phyloP scores from a whole-genome alignment of 1,140 invertebrate species.

The Scaptomyza pallida region DNA sequence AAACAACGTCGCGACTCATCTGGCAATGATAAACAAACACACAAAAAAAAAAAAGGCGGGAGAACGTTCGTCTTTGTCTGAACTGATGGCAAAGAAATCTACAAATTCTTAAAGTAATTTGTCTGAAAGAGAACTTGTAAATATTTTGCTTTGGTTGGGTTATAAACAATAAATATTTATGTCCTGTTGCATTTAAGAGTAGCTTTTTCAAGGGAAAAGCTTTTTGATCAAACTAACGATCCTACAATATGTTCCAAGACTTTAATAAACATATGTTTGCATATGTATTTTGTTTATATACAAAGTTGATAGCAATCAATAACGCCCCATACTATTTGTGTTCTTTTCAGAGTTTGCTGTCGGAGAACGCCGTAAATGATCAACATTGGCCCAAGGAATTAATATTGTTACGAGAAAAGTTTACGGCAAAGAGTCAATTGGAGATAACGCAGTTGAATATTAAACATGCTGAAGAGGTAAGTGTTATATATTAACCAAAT shows the following conservation, averaged over 20 bases:
- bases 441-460: conserved; percentile 86
- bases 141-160: conserved; percentile 56
- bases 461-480: conserved; percentile 85
- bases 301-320: conserved; percentile 26
- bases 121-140: conserved; percentile 44
- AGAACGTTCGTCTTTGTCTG: conserved; percentile 10
- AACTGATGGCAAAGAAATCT: conserved; percentile 20
- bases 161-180: conserved; percentile 71
- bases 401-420: conserved; percentile 87
- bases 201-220: conserved; percentile 28
- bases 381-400: conserved; percentile 89
- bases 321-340: conserved; percentile 25
- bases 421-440: conserved; percentile 86
- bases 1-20: conserved; percentile 3
- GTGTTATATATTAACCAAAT: too few species aligned
- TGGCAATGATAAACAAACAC: conserved; percentile 22
- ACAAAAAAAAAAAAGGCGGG: neutral
- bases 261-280: conserved; percentile 19
- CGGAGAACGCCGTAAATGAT: conserved; percentile 86
- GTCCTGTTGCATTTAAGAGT: conserved; percentile 30
- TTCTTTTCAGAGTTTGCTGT: conserved; percentile 86
- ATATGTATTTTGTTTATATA: conserved; percentile 33
- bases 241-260: conserved; percentile 41
- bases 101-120: too few species aligned
- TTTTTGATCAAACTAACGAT: neutral